Evolutionary conservation across 2,113 vertebrate genomes (phyloP), one percentile per base, ranked within the genome.

Genomic region (Lutjanus erythropterus): DNA sequence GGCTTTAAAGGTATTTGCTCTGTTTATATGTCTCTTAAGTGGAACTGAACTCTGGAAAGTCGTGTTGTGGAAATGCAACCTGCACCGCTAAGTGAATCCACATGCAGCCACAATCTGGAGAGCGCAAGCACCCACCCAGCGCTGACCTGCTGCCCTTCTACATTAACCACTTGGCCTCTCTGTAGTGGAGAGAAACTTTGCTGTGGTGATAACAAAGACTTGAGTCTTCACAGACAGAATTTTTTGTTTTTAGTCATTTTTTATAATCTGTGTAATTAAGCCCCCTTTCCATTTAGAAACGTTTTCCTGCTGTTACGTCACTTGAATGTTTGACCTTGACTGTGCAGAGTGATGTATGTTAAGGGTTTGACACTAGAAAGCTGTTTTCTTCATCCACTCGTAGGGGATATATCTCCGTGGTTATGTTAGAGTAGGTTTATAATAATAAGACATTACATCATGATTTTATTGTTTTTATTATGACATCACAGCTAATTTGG

Each of bases 81-180:
- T 68, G 85, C 78, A n/a, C 41, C 56, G 31, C 62, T 90, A 87
- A 93, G 77, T 91, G 87, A 86, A 84, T 60, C 78, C 91, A 91
- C 75, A 89, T 89, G 88, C 67, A 72, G 65, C 37, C 39, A 74
- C 71, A 74, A 75, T 81, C 47, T 76, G 83, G 77, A 16, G 8
- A 80, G 37, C 59, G 50, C 23, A 59, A 82, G 52, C 46, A 81
- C 62, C 50, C 50, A 71, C 39, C 52, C 75, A 46, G 44, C 12
- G 3, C 25, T 85, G 83, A 92, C 76, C 87, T 64, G 60, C 55
- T 82, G 69, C 46, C 78, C 78, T 71, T 50, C 46, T 75, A 49
- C 39, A 65, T 67, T 61, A 88, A 83, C 9, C 50, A 67, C 46
- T 15, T 37, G 65, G 52, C 27, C 46, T 77, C 59, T 52, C n/a